Evolutionary conservation across 2,888 invertebrate genomes (phyloP).

Genomic region (Griposia aprilina): DNA sequence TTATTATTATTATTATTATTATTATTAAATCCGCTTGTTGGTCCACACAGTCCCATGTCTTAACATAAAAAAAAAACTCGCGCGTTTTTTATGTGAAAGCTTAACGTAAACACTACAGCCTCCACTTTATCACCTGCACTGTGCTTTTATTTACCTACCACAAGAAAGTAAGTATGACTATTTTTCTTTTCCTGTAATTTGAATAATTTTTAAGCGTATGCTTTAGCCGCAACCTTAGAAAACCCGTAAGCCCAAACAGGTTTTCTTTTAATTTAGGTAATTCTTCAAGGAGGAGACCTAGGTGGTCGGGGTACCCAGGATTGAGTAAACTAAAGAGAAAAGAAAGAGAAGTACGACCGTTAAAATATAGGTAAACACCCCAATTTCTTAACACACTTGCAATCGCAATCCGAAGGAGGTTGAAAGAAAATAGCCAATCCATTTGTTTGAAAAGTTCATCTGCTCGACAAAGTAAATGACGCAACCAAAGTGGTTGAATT

Average conservation of each 20-base stretch:
- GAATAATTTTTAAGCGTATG: neutral
- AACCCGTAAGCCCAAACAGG: neutral
- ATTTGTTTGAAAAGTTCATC: too few species aligned
- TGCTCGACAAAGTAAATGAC: too few species aligned
- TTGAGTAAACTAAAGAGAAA: neutral
- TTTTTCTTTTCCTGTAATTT: neutral
- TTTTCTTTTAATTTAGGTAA: neutral
- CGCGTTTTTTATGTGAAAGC: conserved; percentile 17
- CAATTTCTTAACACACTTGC: too few species aligned
- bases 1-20: too few species aligned
- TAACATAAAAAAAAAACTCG: conserved; percentile 16
- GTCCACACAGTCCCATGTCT: neutral
- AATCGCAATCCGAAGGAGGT: too few species aligned
- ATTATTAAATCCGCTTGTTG: neutral
- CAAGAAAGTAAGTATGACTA: neutral
- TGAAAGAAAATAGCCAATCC: too few species aligned
- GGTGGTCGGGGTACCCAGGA: neutral
- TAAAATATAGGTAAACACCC: too few species aligned
- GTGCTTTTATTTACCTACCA: neutral
- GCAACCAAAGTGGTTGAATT: too few species aligned
- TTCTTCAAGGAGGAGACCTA: neutral
- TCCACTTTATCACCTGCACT: conserved; percentile 6
- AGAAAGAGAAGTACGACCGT: too few species aligned
- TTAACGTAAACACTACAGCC: conserved; percentile 6
- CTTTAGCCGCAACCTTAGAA: neutral